These are phyloP conservation scores for Papilio xuthus DNA, from an alignment of 1,140 invertebrate species.

Conservation along the genomic window DNA sequence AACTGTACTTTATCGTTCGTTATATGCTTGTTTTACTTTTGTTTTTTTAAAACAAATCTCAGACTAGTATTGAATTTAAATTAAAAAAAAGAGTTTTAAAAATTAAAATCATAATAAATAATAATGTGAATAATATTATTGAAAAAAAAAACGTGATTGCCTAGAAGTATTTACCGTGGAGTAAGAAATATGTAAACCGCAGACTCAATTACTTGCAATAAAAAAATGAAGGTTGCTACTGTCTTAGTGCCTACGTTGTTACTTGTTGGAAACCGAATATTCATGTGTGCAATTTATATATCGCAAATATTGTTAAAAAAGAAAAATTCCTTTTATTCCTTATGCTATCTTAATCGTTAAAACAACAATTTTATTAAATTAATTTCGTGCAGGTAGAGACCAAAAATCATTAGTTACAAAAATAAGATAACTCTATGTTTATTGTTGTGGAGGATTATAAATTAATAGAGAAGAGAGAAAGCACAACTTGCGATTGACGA, in stretches of 20 bases:
- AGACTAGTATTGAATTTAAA: not conserved
- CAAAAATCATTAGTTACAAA: not conserved
- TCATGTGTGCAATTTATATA: not conserved
- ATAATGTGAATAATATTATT: not conserved
- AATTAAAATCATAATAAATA: constrained; percentile 2
- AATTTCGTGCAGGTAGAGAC: too few species aligned
- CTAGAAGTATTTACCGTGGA: not conserved
- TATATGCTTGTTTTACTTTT: constrained; percentile 15
- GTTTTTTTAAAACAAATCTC: constrained; percentile 5
- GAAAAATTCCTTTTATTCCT: not conserved
- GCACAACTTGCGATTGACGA: not conserved
- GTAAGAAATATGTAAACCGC: constrained; percentile 12
- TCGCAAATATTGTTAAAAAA: too few species aligned
- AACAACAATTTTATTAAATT: not conserved
- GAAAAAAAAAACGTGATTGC: not conserved
- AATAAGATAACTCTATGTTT: not conserved
- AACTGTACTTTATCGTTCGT: constrained; percentile 37
- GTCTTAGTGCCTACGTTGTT: not conserved
- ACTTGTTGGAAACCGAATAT: not conserved
- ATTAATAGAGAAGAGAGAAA: constrained; percentile 5
- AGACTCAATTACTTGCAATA: constrained; percentile 14
- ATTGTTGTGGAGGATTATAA: not conserved
- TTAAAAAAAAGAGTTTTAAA: not conserved
- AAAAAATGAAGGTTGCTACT: constrained; percentile 1
- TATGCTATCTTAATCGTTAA: not conserved